A percentile compares a stretch with the other conserved stretches of the same genome.
phyloP scores from a whole-genome alignment of 1,140 invertebrate genomes.

The Drosophila triauraria region DNA sequence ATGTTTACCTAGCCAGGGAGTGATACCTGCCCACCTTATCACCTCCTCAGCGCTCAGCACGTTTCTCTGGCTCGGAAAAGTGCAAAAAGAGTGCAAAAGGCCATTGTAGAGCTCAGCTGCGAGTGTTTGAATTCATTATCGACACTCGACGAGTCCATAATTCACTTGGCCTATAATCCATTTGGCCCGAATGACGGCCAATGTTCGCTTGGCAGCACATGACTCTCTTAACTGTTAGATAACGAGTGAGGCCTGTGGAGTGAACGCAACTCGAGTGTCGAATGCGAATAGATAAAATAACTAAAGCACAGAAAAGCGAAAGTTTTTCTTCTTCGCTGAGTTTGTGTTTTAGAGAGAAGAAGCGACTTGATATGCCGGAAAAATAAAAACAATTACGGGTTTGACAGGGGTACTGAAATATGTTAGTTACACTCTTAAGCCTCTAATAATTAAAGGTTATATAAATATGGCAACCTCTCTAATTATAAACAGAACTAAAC shows the following conservation, averaged over 20 bases:
- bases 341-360: background rate
- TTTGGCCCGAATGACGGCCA: conserved; percentile 39
- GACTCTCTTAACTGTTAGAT: conserved; percentile 47
- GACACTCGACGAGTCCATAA: conserved; percentile 6
- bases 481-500: too few species aligned
- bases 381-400: background rate
- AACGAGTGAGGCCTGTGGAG: conserved; percentile 31
- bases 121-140: conserved; percentile 27
- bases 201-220: conserved; percentile 32
- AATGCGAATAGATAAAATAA: conserved; percentile 27
- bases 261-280: conserved; percentile 24
- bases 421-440: too few species aligned
- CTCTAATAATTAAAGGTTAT: too few species aligned
- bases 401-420: background rate
- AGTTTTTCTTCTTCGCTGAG: conserved; percentile 47
- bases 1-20: conserved; percentile 19
- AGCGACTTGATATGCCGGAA: conserved; percentile 41
- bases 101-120: background rate
- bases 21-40: conserved; percentile 28
- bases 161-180: conserved; percentile 42
- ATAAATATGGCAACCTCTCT: too few species aligned
- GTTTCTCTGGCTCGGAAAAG: conserved; percentile 6
- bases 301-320: conserved; percentile 47
- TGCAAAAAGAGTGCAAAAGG: conserved; percentile 25
- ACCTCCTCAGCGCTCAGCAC: conserved; percentile 36